Base-by-base conservation (phyloP, 2,888 invertebrate species). In the Trachelus stipa region DNA sequence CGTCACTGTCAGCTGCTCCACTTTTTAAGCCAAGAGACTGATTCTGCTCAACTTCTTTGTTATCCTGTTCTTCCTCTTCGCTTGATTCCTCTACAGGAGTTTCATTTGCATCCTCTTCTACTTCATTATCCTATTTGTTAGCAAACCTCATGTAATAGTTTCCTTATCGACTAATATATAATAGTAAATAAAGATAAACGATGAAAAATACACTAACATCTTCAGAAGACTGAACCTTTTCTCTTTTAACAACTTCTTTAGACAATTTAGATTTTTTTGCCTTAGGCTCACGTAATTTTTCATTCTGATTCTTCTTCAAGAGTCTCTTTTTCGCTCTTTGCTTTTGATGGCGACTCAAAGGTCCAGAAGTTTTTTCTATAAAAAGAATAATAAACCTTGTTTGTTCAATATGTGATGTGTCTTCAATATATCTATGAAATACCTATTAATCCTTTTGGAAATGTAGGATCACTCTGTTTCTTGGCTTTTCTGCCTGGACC, bases 401-500 rank as follows among this genome's bases (percentile, higher is more conserved):
- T 71, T 31, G 1, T 9, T 6, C 23, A 56, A 23, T 23, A 56
- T 2, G 0, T 9, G 2, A 56, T 23, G 23, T 56, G 9, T 56
- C 6, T 23, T 56, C 23, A 56, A 56, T 56, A 56, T 9, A 23
- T 56, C 23, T 23, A 56, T 56, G 9, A 23, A 23, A 4, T 91
- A 93, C 94, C 93, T 87, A 88, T 85, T 68, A 93, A 84, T 79
- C 93, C 92, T 87, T 94, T 94, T 79, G 94, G 93, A 88, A 96
- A 94, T 74, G 93, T 92, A 1, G 98, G 98, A 85, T 96, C 95
- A 73, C 94, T 94, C 89, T 98, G 98, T 89, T 98, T 98, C 84
- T 95, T 96, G 0, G 97, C 93, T 92, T 98, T 98, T 83, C 95
- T 94, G 0, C 98, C 98, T 12, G 96, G 97, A 0, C 98, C 98